phyloP scores from a whole-genome alignment of 1,140 invertebrate genomes.

The Brachionus plicatilis region DNA sequence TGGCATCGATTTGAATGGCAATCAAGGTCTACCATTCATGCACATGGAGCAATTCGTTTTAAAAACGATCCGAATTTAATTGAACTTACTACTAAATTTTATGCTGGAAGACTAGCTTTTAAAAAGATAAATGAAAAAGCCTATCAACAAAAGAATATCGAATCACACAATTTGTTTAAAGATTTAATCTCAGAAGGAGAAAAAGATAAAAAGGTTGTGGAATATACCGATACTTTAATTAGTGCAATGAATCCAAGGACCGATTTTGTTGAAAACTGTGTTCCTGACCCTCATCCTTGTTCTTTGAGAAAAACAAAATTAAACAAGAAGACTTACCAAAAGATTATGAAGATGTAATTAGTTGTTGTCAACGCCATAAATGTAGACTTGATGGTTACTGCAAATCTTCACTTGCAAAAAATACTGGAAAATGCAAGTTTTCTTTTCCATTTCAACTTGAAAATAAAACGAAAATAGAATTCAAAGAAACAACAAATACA shows the following conservation, averaged over 20 bases:
- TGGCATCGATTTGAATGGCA: not conserved
- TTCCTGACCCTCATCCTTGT: not conserved
- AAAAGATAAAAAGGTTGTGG: not conserved
- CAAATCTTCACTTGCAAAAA: not conserved
- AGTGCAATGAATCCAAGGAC: too few relatives aligned
- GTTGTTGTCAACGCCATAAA: not conserved
- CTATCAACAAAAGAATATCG: too few relatives aligned
- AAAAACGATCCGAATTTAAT: too few relatives aligned
- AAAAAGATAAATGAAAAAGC: too few relatives aligned
- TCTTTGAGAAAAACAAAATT: not conserved
- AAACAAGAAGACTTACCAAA: not conserved
- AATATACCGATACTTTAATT: not conserved
- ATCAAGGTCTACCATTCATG: not conserved
- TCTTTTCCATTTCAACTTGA: not conserved
- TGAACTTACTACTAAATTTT: too few relatives aligned
- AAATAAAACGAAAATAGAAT: not conserved
- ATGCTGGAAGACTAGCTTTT: too few relatives aligned
- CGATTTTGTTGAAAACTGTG: too few relatives aligned
- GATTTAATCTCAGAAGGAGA: not conserved
- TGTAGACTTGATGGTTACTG: not conserved
- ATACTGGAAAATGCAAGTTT: not conserved
- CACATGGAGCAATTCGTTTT: too few relatives aligned
- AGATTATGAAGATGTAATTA: not conserved
- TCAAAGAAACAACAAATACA: not conserved
- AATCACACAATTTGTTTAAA: too few relatives aligned